Conservation (phyloP, 2,888 invertebrate species). For the Cheilosia scutellata region DNA sequence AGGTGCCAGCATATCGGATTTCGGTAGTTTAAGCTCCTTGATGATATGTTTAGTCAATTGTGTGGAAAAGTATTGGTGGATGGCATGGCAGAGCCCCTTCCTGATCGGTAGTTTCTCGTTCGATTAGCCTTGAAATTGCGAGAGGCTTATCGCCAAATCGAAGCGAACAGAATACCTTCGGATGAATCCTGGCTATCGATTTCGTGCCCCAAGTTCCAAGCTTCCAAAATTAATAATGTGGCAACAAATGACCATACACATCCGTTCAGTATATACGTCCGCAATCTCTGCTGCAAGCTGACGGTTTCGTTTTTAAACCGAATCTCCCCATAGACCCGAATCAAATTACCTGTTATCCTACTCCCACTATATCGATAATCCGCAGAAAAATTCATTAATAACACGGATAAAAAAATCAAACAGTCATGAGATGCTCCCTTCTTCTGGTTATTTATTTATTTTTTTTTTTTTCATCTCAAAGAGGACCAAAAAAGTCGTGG, state of each 20-base stretch:
- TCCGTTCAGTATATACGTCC: constrained; percentile 54
- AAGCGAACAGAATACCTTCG: constrained; percentile 18
- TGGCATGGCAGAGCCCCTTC: constrained; percentile 5
- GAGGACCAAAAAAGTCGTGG: constrained; percentile 27
- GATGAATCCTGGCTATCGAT: constrained; percentile 55
- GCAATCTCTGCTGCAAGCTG: constrained; percentile 52
- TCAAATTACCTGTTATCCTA: constrained; percentile 74
- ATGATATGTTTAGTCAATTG: constrained; percentile 82
- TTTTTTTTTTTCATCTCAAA: constrained; percentile 13
- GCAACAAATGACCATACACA: constrained; percentile 54
- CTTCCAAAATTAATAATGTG: constrained; percentile 63
- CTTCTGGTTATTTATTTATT: constrained; percentile 2
- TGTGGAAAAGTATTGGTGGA: constrained; percentile 80
- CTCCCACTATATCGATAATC: constrained; percentile 72
- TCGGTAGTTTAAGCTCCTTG: constrained; percentile 79
- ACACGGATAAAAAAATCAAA: constrained; percentile 43
- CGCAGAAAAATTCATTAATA: constrained; percentile 70
- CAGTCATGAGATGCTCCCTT: not conserved
- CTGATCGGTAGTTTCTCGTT: constrained; percentile 70
- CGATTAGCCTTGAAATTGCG: constrained; percentile 61
- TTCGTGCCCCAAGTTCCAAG: constrained; percentile 54
- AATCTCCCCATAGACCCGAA: constrained; percentile 61
- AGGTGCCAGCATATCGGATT: constrained; percentile 83
- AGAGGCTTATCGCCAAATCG: not conserved
- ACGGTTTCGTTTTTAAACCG: constrained; percentile 43